Evolutionary conservation across 2,113 vertebrate species (phyloP).

Genomic region (Anguilla rostrata): DNA sequence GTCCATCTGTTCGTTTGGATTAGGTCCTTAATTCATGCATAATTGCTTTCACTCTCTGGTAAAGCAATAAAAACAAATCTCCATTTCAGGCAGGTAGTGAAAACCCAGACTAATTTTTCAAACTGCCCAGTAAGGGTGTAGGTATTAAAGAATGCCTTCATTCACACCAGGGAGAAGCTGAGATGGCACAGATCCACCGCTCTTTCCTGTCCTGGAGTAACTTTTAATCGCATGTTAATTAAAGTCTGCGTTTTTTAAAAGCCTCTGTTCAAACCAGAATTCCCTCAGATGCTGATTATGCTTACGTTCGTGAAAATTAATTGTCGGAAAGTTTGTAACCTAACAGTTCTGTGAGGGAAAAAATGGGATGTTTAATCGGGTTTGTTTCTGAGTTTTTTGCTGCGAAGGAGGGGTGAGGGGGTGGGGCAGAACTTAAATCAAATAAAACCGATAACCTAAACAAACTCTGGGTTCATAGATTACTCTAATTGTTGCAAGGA

Average conservation of each 20-base stretch:
- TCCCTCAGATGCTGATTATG: not conserved
- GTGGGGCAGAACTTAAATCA: not conserved
- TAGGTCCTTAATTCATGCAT: conserved; percentile 39
- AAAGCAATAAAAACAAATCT: conserved; percentile 64
- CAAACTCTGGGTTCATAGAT: not conserved
- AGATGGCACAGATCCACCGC: not conserved
- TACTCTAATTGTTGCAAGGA: not conserved
- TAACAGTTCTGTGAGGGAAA: conserved; percentile 28
- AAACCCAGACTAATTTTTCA: conserved; percentile 62
- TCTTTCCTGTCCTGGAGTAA: conserved; percentile 6
- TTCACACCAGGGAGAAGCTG: conserved; percentile 45
- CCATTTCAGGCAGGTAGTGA: conserved; percentile 47
- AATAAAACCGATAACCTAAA: not conserved
- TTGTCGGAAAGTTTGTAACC: conserved; percentile 25
- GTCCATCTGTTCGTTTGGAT: conserved; percentile 67
- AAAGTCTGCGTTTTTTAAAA: not conserved
- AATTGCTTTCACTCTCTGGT: conserved; percentile 32
- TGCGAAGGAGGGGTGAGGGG: too few species aligned
- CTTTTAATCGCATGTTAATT: not conserved
- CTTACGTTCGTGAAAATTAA: conserved; percentile 7
- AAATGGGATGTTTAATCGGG: not conserved
- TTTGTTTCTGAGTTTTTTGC: not conserved
- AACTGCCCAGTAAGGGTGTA: conserved; percentile 36
- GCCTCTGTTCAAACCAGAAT: not conserved
- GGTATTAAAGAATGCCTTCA: conserved; percentile 55